Conservation (phyloP, 2,888 invertebrate genomes). For the Drosophila putrida region DNA sequence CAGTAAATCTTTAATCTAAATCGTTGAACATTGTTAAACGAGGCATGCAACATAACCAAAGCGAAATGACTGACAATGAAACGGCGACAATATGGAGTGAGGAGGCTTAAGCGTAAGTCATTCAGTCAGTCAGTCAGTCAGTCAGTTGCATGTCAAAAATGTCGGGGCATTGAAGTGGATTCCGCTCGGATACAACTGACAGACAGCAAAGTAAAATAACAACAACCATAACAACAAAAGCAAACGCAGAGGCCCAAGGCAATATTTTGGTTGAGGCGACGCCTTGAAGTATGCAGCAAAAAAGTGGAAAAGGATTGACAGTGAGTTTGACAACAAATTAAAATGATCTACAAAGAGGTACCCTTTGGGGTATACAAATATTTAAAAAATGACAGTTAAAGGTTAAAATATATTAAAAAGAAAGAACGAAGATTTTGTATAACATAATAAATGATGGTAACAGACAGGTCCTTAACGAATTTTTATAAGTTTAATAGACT, state of each 20-base stretch:
- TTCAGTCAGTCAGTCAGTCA: conserved; percentile 48
- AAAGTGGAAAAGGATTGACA: conserved; percentile 20
- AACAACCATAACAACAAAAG: conserved; percentile 14
- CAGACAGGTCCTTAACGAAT: too few relatives aligned
- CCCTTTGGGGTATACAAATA: neutral
- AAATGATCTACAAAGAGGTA: neutral
- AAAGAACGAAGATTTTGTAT: too few relatives aligned
- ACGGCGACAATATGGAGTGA: neutral
- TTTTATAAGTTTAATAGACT: too few relatives aligned
- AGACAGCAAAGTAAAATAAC: conserved; percentile 28
- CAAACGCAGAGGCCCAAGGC: conserved; percentile 35
- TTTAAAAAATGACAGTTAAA: too few relatives aligned
- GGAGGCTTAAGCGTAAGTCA: conserved; percentile 27
- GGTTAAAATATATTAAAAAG: too few relatives aligned
- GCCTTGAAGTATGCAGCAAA: conserved; percentile 51
- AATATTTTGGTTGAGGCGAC: conserved; percentile 22
- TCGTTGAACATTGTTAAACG: conserved; percentile 29
- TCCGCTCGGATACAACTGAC: conserved; percentile 51
- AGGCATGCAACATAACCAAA: conserved; percentile 35
- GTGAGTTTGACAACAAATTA: conserved; percentile 8
- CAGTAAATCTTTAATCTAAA: conserved; percentile 50
- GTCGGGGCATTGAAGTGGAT: conserved; percentile 62
- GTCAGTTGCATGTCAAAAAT: conserved; percentile 69
- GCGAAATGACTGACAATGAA: conserved; percentile 58
- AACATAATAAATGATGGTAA: too few relatives aligned